phyloP scores from a whole-genome alignment of 2,888 invertebrate species.

The Rhimphoctona megacephalus region DNA sequence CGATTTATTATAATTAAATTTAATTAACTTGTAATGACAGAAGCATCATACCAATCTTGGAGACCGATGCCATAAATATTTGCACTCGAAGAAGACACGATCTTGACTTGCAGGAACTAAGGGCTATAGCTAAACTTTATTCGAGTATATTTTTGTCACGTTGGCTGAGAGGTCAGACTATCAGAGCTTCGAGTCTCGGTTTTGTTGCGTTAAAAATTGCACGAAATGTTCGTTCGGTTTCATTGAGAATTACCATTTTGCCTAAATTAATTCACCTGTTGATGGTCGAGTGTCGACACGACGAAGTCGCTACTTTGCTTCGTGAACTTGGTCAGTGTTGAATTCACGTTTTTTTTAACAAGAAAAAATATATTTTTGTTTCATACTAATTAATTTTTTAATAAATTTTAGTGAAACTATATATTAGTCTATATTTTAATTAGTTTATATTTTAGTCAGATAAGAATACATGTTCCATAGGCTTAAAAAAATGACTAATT shows the following conservation, averaged over 20 bases:
- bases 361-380: not conserved
- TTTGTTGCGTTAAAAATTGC: conserved; percentile 82
- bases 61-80: conserved; percentile 83
- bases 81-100: conserved; percentile 82
- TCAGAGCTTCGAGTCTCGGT: conserved; percentile 83
- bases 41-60: conserved; percentile 79
- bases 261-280: conserved; percentile 83
- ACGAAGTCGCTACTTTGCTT: conserved; percentile 84
- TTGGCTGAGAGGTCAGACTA: conserved; percentile 82
- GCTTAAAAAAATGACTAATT: too few relatives aligned
- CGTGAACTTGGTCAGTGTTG: conserved; percentile 82
- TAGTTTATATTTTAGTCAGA: not conserved
- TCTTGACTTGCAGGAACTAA: conserved; percentile 85
- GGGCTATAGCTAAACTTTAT: conserved; percentile 84
- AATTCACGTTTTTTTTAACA: not conserved
- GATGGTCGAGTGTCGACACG: conserved; percentile 81
- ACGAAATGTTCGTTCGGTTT: conserved; percentile 79
- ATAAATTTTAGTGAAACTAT: too few relatives aligned
- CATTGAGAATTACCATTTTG: conserved; percentile 80
- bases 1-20: not conserved
- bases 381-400: too few relatives aligned
- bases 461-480: not conserved
- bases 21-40: conserved; percentile 72
- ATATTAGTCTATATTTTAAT: not conserved
- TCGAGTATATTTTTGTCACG: conserved; percentile 84